phyloP scores from a whole-genome alignment of 2,888 invertebrate genomes.

The Folsomia manolachei region DNA sequence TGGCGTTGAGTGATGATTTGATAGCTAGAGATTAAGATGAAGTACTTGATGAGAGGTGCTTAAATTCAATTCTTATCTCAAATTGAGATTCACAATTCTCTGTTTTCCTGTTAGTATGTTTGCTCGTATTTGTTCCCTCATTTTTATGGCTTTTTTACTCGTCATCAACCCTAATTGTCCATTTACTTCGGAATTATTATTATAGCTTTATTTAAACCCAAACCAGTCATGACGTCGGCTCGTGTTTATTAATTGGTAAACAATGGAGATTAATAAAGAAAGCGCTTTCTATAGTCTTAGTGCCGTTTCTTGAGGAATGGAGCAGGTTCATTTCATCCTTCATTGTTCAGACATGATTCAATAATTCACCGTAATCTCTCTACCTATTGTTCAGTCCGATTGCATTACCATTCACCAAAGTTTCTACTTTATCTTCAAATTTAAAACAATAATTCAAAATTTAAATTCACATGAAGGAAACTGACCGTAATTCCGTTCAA shows the following conservation, averaged over 20 bases:
- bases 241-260: slow-evolving; percentile 2
- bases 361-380: background rate
- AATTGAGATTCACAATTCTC: too few relatives aligned
- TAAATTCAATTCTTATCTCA: too few relatives aligned
- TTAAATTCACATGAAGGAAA: too few relatives aligned
- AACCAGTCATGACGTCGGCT: background rate
- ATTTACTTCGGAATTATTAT: background rate
- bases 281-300: too few relatives aligned
- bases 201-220: slow-evolving; percentile 3
- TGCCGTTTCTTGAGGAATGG: slow-evolving; percentile 1
- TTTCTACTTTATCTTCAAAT: too few relatives aligned
- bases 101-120: too few relatives aligned
- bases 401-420: too few relatives aligned
- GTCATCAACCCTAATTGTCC: background rate
- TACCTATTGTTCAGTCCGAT: background rate
- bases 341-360: background rate
- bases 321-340: background rate
- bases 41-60: background rate
- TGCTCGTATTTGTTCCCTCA: background rate
- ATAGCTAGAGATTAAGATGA: too few relatives aligned
- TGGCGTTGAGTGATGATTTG: too few relatives aligned
- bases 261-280: slow-evolving; percentile 13
- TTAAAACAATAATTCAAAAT: too few relatives aligned
- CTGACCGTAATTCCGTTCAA: background rate
- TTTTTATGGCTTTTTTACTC: background rate